A percentile compares a stretch with the other conserved stretches of the same genome.
Evolutionary conservation across 2,113 vertebrate genomes (phyloP).

Genomic region (Pseudonaja textilis): DNA sequence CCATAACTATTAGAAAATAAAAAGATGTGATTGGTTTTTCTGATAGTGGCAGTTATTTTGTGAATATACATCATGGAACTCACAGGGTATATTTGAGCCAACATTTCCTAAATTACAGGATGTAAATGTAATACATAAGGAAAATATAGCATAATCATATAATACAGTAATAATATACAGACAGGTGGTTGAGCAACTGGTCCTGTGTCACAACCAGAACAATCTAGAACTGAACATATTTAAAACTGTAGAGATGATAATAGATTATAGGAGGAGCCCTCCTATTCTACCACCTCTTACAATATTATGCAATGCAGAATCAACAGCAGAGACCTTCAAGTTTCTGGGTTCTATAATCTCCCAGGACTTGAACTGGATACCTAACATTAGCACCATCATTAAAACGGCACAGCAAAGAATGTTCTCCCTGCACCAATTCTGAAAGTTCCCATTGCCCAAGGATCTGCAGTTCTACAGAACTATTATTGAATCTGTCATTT

Average conservation of each 20-base stretch:
- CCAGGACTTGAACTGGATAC: background rate
- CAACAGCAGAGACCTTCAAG: background rate
- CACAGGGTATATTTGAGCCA: background rate
- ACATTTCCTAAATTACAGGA: background rate
- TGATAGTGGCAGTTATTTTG: background rate
- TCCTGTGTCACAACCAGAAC: background rate
- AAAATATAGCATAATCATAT: background rate
- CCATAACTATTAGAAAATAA: background rate
- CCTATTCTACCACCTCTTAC: background rate
- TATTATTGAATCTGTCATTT: background rate
- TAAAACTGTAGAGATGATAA: background rate
- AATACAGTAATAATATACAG: background rate
- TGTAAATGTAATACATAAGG: background rate
- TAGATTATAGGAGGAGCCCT: background rate
- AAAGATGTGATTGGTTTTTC: background rate
- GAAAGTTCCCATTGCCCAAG: background rate
- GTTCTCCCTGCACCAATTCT: background rate
- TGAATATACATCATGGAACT: background rate
- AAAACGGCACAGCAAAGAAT: background rate
- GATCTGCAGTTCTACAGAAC: background rate
- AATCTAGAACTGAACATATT: background rate
- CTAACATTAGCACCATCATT: background rate
- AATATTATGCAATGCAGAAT: background rate
- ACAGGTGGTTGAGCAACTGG: background rate
- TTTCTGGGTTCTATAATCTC: background rate